Percentiles rank a stretch among this genome's conserved stretches.
These are phyloP conservation scores for Beroe forskalii DNA, from an alignment of 37 sponge, comb jelly and placozoan genomes.

Conservation along the genomic window DNA sequence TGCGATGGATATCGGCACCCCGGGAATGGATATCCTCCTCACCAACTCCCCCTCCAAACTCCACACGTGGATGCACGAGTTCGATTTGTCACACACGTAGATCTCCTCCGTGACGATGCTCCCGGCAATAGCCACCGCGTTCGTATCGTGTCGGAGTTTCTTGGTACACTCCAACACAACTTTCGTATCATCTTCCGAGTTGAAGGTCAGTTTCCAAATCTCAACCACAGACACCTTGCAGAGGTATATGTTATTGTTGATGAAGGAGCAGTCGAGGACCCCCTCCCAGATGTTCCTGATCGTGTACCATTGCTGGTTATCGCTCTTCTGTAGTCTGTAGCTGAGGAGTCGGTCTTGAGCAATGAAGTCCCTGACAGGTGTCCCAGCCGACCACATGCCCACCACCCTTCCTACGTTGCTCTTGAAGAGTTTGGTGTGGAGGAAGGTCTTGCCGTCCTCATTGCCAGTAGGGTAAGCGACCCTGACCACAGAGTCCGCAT, in stretches of 20 bases:
- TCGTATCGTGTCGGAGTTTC: conserved; percentile 55
- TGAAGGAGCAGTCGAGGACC: conserved; percentile 27
- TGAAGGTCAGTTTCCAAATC: conserved; percentile 35
- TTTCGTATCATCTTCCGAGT: conserved; percentile 32
- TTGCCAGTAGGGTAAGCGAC: conserved; percentile 25
- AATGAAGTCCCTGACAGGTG: conserved; percentile 32
- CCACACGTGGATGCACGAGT: conserved; percentile 51
- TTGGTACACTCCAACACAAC: conserved; percentile 26
- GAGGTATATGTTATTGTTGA: conserved; percentile 11
- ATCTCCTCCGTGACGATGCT: conserved; percentile 24
- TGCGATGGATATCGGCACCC: conserved; percentile 27
- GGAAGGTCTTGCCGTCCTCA: conserved; percentile 41
- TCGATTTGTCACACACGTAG: conserved; percentile 33
- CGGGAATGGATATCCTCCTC: conserved; percentile 14
- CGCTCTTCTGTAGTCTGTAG: neutral
- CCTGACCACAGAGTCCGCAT: conserved; percentile 6
- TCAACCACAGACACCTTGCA: conserved; percentile 22
- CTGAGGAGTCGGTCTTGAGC: conserved; percentile 29
- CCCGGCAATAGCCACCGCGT: conserved; percentile 6
- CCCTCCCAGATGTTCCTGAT: conserved; percentile 44
- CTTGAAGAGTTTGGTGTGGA: conserved; percentile 11
- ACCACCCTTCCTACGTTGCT: conserved; percentile 19
- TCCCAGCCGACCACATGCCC: conserved; percentile 48
- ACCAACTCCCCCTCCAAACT: conserved; percentile 26
- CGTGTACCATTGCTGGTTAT: conserved; percentile 45